Percentiles rank a stretch among this genome's conserved stretches.
Conservation (phyloP, 2,888 invertebrate species). For the Serripes groenlandicus region DNA sequence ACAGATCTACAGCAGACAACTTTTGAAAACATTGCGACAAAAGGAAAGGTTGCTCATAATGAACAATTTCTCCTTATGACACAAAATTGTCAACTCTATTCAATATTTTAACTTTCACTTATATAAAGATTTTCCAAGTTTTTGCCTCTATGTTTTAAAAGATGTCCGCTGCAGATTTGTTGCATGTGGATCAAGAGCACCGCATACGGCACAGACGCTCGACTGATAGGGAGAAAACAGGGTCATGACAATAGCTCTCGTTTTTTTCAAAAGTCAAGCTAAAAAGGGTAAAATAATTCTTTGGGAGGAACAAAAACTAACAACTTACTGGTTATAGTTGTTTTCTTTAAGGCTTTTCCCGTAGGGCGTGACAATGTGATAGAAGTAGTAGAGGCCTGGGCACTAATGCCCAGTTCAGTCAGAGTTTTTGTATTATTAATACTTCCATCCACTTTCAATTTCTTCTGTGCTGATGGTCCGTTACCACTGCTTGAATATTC, state of each 20-base stretch:
- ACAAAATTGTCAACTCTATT: too few relatives aligned
- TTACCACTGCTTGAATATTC: constrained; percentile 15
- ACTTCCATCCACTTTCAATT: not conserved
- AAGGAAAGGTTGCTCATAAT: not conserved
- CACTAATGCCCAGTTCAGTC: constrained; percentile 8
- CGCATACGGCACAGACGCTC: too few relatives aligned
- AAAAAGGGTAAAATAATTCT: too few relatives aligned
- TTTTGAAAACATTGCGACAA: not conserved
- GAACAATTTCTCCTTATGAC: not conserved
- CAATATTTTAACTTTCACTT: too few relatives aligned
- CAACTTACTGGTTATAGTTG: constrained; percentile 63
- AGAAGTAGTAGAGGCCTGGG: constrained; percentile 53
- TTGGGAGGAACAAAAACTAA: not conserved
- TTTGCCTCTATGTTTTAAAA: too few relatives aligned
- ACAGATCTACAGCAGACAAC: too few relatives aligned
- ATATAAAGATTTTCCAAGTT: too few relatives aligned
- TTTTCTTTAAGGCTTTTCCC: constrained; percentile 65
- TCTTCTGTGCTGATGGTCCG: constrained; percentile 16
- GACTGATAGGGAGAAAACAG: too few relatives aligned
- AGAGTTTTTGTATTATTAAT: not conserved
- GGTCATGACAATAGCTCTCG: too few relatives aligned
- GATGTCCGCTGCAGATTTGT: too few relatives aligned
- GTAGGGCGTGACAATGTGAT: constrained; percentile 60
- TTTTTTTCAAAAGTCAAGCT: too few relatives aligned
- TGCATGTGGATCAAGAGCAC: too few relatives aligned